Base-by-base conservation (phyloP, 2,113 vertebrate species). In the Anthoscopus minutus region DNA sequence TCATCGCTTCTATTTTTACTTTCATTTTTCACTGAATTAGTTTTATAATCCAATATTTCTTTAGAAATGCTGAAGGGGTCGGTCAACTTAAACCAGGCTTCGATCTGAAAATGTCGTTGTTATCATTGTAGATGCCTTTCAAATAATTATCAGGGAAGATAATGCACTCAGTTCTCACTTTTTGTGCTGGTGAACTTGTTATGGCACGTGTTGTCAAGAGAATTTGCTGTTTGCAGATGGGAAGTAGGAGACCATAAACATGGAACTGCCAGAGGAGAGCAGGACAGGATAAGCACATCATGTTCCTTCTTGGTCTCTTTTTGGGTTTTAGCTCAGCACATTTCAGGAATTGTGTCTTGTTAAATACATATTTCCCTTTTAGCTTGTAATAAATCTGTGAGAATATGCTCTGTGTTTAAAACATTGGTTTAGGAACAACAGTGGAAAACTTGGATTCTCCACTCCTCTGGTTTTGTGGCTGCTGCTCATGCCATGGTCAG, bases 1-100 rank as follows among this genome's bases (percentile, higher is more conserved):
- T 96, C 89, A 95, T 91, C 3, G 2, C 89, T 92, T 94, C 95
- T 96, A 95, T 94, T 96, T 96, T 95, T 95, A 28, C 66, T 86
- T 91, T 33, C 54, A 33, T 94, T 97, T 96, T 94, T 85, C 91
- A 91, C 74, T 45, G 87, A 86, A 83, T 94, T 94, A 83, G 78
- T 82, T 95, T 81, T 89, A 62, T 91, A 95, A 93, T 83, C 51
- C 54, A 83, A 47, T 40, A 86, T 93, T 94, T 73, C 92, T 88
- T 61, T 19, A 70, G 92, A 73, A 92, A 94, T 7, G 33, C 84
- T 91, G 84, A 69, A 87, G 86, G 91, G 89, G 94, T 95, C 18
- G 6, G 74, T 88, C 84, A 88, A 65, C 67, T 82, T 47, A 82
- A 77, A 82, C 73, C 87, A 86, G 62, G 21, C 94, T 95, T 73